A percentile compares a stretch with the other conserved stretches of the same genome.
Evolutionary conservation across 2,113 vertebrate genomes (phyloP).

Genomic region (Nyctereutes procyonoides): DNA sequence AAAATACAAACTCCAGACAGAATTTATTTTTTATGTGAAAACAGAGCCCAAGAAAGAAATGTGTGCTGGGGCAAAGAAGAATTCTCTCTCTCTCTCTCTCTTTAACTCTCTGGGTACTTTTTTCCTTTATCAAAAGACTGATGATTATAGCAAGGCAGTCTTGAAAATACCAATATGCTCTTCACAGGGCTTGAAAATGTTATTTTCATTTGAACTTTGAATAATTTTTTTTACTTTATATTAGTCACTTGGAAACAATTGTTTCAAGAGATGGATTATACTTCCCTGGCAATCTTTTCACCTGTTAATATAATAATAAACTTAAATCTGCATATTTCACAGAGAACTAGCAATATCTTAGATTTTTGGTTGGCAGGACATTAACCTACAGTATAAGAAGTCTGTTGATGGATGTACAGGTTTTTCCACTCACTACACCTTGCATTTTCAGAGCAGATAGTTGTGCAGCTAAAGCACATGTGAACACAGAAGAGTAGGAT

Average conservation of each 20-base stretch:
- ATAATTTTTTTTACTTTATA: conserved; percentile 28
- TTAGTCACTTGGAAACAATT: background rate
- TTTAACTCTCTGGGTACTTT: background rate
- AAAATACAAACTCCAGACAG: background rate
- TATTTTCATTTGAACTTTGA: conserved; percentile 24
- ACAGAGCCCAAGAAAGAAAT: background rate
- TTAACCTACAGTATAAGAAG: background rate
- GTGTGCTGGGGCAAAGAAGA: background rate
- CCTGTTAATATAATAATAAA: conserved; percentile 50
- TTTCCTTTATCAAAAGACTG: background rate
- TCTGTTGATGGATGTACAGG: background rate
- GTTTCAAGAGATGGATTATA: conserved; percentile 31
- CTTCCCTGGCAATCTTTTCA: conserved; percentile 8
- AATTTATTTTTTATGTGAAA: background rate
- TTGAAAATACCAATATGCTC: conserved; percentile 32
- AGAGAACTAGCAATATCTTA: background rate
- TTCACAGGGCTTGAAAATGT: background rate
- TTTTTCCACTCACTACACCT: background rate
- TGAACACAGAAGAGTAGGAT: background rate
- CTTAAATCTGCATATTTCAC: background rate
- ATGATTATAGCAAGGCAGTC: background rate
- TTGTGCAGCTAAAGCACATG: background rate
- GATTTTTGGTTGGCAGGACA: background rate
- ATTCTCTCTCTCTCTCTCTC: conserved; percentile 7
- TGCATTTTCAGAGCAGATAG: background rate